These are phyloP conservation scores for Panurus biarmicus DNA, from an alignment of 2,113 vertebrate species.

Conservation along the genomic window DNA sequence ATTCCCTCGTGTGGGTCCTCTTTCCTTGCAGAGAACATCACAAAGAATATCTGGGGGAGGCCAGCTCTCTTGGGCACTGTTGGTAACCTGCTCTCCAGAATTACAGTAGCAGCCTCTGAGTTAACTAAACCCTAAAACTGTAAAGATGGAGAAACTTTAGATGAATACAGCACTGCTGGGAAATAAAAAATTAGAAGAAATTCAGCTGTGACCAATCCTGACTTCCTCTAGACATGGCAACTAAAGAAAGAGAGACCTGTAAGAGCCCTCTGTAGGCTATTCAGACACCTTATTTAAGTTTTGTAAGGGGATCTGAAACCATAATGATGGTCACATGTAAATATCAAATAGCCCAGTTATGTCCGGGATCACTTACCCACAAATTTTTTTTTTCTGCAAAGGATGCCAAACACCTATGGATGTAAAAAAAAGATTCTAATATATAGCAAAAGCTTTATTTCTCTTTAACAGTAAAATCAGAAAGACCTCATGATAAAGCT, in stretches of 20 bases:
- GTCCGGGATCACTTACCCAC: not conserved
- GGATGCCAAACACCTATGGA: not conserved
- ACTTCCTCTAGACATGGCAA: slow-evolving; percentile 3
- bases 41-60: not conserved
- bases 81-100: not conserved
- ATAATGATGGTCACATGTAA: not conserved
- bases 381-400: not conserved
- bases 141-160: slow-evolving; percentile 10
- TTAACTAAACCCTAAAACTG: not conserved
- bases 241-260: not conserved
- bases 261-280: slow-evolving; percentile 21
- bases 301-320: slow-evolving; percentile 13
- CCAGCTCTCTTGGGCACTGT: not conserved
- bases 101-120: not conserved
- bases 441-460: not conserved
- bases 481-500: not conserved
- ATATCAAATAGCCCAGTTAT: not conserved
- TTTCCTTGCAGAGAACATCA: not conserved
- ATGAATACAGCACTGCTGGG: not conserved
- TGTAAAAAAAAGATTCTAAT: not conserved
- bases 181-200: slow-evolving; percentile 39
- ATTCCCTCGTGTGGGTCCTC: not conserved
- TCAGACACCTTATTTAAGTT: slow-evolving; percentile 40
- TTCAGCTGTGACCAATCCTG: not conserved
- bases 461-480: not conserved